Evolutionary conservation across 2,888 invertebrate species (phyloP).

Genomic region (Plutella xylostella): DNA sequence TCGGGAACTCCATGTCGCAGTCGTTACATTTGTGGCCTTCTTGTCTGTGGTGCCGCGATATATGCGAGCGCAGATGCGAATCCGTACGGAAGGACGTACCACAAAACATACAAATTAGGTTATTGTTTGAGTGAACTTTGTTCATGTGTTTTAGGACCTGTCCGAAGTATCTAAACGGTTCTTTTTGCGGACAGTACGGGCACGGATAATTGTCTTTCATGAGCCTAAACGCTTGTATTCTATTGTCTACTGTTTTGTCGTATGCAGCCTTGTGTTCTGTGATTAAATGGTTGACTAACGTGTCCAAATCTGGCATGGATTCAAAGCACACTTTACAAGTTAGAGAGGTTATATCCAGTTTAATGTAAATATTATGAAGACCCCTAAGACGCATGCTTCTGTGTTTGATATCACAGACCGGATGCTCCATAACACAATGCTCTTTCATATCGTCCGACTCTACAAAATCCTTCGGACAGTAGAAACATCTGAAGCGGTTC

Average conservation of each 20-base stretch:
- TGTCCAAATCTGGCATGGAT: slow-evolving; percentile 27
- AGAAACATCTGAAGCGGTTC: slow-evolving; percentile 49
- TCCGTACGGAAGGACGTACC: slow-evolving; percentile 40
- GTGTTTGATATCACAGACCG: slow-evolving; percentile 37
- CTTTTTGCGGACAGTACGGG: slow-evolving; percentile 31
- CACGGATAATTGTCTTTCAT: slow-evolving; percentile 39
- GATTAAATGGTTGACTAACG: slow-evolving; percentile 32
- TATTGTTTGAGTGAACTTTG: slow-evolving; percentile 36
- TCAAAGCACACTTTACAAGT: slow-evolving; percentile 40
- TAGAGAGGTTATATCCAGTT: slow-evolving; percentile 39
- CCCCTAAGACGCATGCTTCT: slow-evolving; percentile 40
- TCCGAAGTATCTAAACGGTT: slow-evolving; percentile 37
- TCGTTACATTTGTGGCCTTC: slow-evolving; percentile 30
- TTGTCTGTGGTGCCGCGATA: slow-evolving; percentile 31
- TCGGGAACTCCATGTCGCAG: slow-evolving; percentile 31
- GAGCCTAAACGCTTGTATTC: slow-evolving; percentile 36
- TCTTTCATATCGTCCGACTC: slow-evolving; percentile 39
- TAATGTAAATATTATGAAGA: slow-evolving; percentile 41
- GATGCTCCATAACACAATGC: slow-evolving; percentile 40
- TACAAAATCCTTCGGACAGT: slow-evolving; percentile 44
- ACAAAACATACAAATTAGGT: slow-evolving; percentile 41
- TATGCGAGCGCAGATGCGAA: slow-evolving; percentile 39
- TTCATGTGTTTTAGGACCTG: slow-evolving; percentile 39
- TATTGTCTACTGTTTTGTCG: slow-evolving; percentile 28
- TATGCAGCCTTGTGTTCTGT: slow-evolving; percentile 32